phyloP scores from a whole-genome alignment of 2,113 vertebrate species.

The Pelodiscus sinensis region DNA sequence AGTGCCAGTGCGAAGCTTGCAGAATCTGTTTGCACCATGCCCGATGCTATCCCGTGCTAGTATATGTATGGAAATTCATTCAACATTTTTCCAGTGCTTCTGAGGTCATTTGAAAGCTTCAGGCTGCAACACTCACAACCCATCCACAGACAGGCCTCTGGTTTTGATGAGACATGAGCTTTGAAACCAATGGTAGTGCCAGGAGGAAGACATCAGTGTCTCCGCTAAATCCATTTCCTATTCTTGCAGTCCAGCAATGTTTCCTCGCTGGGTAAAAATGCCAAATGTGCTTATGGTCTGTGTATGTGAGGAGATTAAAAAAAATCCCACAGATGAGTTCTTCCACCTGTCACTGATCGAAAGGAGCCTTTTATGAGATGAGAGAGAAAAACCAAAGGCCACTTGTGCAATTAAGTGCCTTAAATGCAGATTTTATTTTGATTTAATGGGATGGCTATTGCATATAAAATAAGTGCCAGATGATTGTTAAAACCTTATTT shows the following conservation, averaged over 20 bases:
- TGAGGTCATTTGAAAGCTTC: not conserved
- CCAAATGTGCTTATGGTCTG: not conserved
- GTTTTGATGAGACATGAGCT: not conserved
- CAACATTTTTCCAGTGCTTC: not conserved
- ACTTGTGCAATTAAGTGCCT: constrained; percentile 60
- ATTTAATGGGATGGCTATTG: constrained; percentile 67
- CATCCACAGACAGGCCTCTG: not conserved
- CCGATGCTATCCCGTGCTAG: not conserved
- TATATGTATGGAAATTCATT: not conserved
- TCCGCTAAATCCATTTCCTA: not conserved
- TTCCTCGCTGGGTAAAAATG: not conserved
- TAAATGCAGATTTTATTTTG: constrained; percentile 63
- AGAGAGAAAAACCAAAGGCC: constrained; percentile 42
- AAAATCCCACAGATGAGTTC: not conserved
- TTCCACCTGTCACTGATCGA: constrained; percentile 32
- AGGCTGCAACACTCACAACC: not conserved
- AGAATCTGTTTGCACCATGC: not conserved
- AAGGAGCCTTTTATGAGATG: constrained; percentile 17
- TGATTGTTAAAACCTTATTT: constrained; percentile 68
- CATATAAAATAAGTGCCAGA: constrained; percentile 67
- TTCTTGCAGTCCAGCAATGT: not conserved
- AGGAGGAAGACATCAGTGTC: rapidly evolving
- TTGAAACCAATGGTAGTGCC: rapidly evolving
- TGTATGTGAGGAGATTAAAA: not conserved
- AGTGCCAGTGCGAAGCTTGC: not conserved